Conservation (phyloP, 2,113 vertebrate genomes). For the Tonatia bakeri region DNA sequence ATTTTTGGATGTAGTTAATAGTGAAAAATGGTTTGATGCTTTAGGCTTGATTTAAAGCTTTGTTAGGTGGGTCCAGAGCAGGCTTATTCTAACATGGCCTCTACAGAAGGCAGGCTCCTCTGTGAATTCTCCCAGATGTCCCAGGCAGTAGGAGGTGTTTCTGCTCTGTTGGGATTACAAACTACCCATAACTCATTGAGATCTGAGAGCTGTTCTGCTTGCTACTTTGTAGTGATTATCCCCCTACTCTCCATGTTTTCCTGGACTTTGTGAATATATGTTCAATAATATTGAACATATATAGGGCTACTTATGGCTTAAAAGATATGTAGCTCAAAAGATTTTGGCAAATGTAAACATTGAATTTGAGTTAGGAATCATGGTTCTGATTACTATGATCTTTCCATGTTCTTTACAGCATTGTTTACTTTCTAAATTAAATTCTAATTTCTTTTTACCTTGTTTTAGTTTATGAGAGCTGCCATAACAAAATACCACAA, state of each 20-base stretch:
- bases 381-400: not conserved
- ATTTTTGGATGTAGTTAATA: not conserved
- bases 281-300: not conserved
- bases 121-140: not conserved
- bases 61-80: not conserved
- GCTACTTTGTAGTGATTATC: not conserved
- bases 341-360: not conserved
- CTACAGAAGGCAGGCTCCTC: not conserved
- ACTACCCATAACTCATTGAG: not conserved
- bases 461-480: not conserved
- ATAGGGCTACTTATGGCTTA: not conserved
- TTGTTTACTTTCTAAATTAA: constrained; percentile 31
- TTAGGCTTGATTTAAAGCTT: not conserved
- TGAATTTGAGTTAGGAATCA: not conserved
- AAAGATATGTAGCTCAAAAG: not conserved
- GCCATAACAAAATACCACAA: not conserved
- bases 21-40: not conserved
- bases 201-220: not conserved
- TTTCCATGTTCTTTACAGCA: not conserved
- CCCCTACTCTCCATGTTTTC: not conserved
- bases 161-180: not conserved
- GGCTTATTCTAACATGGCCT: not conserved
- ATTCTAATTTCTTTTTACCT: not conserved
- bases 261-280: not conserved
- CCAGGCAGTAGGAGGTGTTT: not conserved